A percentile compares a stretch with the other conserved stretches of the same genome.
These are phyloP conservation scores for Sycobia sp. DNA, from an alignment of 1,140 invertebrate genomes.

Conservation along the genomic window DNA sequence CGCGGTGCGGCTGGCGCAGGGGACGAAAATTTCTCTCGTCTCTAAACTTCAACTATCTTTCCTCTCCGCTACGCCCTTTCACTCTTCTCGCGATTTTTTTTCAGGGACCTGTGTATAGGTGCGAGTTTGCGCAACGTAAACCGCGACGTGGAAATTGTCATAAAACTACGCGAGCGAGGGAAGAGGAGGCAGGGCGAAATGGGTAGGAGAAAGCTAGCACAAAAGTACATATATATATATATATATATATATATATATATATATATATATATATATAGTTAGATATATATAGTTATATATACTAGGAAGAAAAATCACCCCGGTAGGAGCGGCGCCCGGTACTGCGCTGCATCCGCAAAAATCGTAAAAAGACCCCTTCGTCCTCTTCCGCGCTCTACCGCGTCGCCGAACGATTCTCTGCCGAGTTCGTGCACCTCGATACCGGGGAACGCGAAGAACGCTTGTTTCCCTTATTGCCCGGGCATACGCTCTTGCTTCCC, in stretches of 20 bases:
- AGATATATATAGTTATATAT: too few relatives aligned
- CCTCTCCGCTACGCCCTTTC: too few relatives aligned
- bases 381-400: conserved; percentile 27
- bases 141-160: conserved; percentile 28
- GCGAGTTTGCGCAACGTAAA: conserved; percentile 22
- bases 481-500: too few relatives aligned
- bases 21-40: conserved; percentile 2
- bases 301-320: too few relatives aligned
- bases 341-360: conserved; percentile 3
- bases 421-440: not conserved
- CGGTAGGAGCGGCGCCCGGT: conserved; percentile 6
- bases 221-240: too few relatives aligned
- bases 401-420: conserved; percentile 7
- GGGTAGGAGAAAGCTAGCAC: too few relatives aligned
- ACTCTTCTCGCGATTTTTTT: too few relatives aligned
- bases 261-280: too few relatives aligned
- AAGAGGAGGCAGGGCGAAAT: not conserved
- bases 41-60: too few relatives aligned
- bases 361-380: conserved; percentile 29
- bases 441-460: conserved; percentile 9
- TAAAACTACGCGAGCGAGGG: conserved; percentile 10
- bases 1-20: not conserved
- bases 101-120: too few relatives aligned
- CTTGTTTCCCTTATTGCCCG: conserved; percentile 35
- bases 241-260: too few relatives aligned